A percentile compares a stretch with the other conserved stretches of the same genome.
phyloP scores from a whole-genome alignment of 2,888 invertebrate species.

The Phalangium opilio region DNA sequence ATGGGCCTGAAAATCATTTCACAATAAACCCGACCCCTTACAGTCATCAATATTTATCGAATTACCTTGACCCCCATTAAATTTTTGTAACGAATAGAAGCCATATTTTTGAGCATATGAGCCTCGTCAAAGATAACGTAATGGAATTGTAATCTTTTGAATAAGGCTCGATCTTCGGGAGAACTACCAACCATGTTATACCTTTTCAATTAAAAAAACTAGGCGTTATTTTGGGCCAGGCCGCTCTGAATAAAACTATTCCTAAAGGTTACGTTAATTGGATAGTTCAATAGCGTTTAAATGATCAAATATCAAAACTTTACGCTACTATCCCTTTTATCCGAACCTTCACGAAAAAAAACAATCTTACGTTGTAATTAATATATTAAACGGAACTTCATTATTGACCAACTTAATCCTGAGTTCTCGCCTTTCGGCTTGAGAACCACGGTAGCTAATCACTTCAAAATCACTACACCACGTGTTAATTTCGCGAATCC shows the following conservation, averaged over 20 bases:
- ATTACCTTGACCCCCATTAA: constrained; percentile 64
- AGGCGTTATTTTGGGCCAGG: too few species aligned
- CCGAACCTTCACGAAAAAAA: too few species aligned
- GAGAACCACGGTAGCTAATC: constrained; percentile 61
- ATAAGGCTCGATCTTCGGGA: constrained; percentile 76
- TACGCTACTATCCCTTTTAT: too few species aligned
- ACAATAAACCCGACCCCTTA: too few species aligned
- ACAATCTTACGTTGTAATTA: constrained; percentile 64
- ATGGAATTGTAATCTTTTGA: constrained; percentile 63
- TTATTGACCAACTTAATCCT: constrained; percentile 57
- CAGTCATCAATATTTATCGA: not conserved
- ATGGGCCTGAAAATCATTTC: constrained; percentile 48
- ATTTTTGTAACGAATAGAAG: constrained; percentile 73
- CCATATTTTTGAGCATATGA: constrained; percentile 96
- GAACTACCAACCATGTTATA: constrained; percentile 66
- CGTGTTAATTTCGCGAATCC: constrained; percentile 31
- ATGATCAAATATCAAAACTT: too few species aligned
- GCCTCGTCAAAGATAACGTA: constrained; percentile 95
- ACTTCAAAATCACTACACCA: constrained; percentile 42
- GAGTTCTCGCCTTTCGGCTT: constrained; percentile 63
- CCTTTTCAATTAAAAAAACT: constrained; percentile 23
- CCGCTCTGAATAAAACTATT: too few species aligned
- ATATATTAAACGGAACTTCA: constrained; percentile 59
- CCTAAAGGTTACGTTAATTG: too few species aligned
- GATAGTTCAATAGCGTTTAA: too few species aligned